Evolutionary conservation across 2,797 vertebrate species (phyloP).

Genomic region (Brotogeris chrysoptera): DNA sequence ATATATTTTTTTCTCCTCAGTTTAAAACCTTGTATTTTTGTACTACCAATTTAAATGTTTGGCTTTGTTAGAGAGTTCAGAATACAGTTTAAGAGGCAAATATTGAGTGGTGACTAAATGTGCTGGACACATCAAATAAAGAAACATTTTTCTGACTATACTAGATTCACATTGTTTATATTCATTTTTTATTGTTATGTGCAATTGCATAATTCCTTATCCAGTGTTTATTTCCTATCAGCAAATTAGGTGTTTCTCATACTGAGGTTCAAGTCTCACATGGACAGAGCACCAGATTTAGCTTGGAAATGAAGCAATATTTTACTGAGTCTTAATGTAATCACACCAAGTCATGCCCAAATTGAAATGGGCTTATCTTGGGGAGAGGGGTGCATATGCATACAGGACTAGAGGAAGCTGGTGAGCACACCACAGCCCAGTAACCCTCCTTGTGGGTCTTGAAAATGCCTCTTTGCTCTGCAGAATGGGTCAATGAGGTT

Average conservation of each 20-base stretch:
- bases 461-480: not conserved
- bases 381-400: not conserved
- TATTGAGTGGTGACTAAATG: conserved; percentile 52
- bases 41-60: conserved; percentile 38
- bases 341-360: not conserved
- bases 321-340: not conserved
- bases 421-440: not conserved
- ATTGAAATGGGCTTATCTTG: not conserved
- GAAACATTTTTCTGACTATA: conserved; percentile 29
- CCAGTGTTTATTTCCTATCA: not conserved
- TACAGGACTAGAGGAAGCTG: accelerated
- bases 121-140: conserved; percentile 72
- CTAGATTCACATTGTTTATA: not conserved
- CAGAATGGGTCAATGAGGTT: not conserved
- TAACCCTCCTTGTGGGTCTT: accelerated
- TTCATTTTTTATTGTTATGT: accelerated
- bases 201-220: not conserved
- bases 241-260: not conserved
- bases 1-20: conserved; percentile 11
- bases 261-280: not conserved
- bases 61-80: conserved; percentile 40
- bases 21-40: conserved; percentile 60
- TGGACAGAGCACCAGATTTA: not conserved
- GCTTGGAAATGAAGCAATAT: not conserved
- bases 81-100: conserved; percentile 19